Base-by-base conservation (phyloP, 2,797 vertebrate genomes). In the Champsocephalus gunnari region DNA sequence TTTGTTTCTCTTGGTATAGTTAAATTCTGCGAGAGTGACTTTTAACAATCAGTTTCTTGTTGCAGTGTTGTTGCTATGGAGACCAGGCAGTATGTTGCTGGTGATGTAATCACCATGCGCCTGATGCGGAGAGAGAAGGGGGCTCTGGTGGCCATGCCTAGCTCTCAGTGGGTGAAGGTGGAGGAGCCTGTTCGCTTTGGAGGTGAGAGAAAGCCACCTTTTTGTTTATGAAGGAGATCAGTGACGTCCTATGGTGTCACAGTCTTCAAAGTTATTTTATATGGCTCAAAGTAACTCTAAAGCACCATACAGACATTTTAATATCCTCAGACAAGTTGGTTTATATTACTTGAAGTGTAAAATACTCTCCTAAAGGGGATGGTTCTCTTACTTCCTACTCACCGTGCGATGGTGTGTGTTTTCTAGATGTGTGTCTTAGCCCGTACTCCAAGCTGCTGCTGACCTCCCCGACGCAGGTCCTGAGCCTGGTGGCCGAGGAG, bases 101-200 rank as follows among this genome's bases (percentile, higher is more conserved):
- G 97, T 73, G 98, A 99, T 28, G 93, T 88, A 58, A 98, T 99
- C 82, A 99, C 98, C 0, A 98, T 99, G 98, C 96, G 96, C 62
- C 94, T 99, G 87, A 99, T 99, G 98, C 95, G 95, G 56, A 94
- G 97, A 82, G 97, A 99, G 88, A 99, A 99, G 73, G 98, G 98
- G 16, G 94, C 96, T 55, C 92, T 99, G 89, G 94, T 99, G 83
- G 96, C 98, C 16, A 94, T 99, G 95, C 98, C 98, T 14, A 98
- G 97, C 90, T 96, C 96, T 56, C 95, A 97, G 89, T 99, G 97
- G 97, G 94, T 96, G 88, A 96, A 97, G 71, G 95, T 99, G 89
- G 96, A 98, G 80, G 96, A 98, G 88, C 97, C 97, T 64, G 94
- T 99, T 92, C 93, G 94, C 65, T 85, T 98, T 54, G 95, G 96